These are phyloP conservation scores for Menidia menidia DNA, from an alignment of 2,797 vertebrate species.

Conservation along the genomic window DNA sequence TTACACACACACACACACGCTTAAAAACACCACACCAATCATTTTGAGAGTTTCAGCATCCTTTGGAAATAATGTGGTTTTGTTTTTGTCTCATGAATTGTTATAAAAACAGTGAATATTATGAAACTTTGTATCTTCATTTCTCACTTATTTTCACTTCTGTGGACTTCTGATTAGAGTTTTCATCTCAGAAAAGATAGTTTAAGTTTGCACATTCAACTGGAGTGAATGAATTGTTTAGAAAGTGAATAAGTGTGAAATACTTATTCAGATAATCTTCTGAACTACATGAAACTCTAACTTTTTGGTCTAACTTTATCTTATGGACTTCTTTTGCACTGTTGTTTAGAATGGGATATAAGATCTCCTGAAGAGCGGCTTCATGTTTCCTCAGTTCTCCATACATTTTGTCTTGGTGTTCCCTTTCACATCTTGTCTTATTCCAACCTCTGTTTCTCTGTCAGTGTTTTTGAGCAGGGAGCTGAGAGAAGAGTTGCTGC, in stretches of 20 bases:
- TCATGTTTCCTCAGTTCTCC: slow-evolving; percentile 32
- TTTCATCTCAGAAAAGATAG: slow-evolving; percentile 19
- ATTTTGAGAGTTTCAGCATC: slow-evolving; percentile 55
- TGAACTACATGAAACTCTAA: slow-evolving; percentile 18
- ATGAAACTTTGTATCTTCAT: slow-evolving; percentile 19
- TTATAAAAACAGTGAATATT: slow-evolving; percentile 51
- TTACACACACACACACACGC: slow-evolving; percentile 25
- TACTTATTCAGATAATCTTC: slow-evolving; percentile 30
- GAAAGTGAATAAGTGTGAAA: slow-evolving; percentile 7
- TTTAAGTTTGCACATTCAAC: slow-evolving; percentile 33
- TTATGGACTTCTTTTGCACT: slow-evolving; percentile 23
- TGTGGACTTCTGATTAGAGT: slow-evolving; percentile 20
- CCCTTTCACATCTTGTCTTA: slow-evolving; percentile 36
- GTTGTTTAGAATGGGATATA: slow-evolving; percentile 30
- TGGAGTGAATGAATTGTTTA: slow-evolving; percentile 15
- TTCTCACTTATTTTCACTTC: slow-evolving; percentile 31
- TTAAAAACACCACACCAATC: slow-evolving; percentile 44
- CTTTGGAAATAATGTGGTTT: slow-evolving; percentile 38
- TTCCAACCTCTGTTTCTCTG: slow-evolving; percentile 46
- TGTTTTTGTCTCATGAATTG: slow-evolving; percentile 51
- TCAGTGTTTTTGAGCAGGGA: slow-evolving; percentile 83
- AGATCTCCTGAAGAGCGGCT: slow-evolving; percentile 12
- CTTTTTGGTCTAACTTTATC: slow-evolving; percentile 34
- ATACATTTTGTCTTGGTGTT: slow-evolving; percentile 26
- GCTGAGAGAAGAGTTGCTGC: slow-evolving; percentile 81